phyloP scores from a whole-genome alignment of 2,113 vertebrate species.

The Halcyon malimbica region DNA sequence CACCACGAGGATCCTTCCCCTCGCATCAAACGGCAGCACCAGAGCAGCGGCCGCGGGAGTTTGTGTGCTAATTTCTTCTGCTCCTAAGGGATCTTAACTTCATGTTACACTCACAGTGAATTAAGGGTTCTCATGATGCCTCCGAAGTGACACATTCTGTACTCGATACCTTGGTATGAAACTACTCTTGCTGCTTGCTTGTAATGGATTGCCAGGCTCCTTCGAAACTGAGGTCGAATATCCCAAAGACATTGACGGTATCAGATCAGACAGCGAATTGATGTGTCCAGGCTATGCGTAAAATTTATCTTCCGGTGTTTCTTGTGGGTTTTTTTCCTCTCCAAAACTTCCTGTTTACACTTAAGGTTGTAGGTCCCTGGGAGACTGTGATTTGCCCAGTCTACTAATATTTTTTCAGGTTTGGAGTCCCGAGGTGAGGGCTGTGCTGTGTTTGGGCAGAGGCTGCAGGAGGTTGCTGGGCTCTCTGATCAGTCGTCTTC shows the following conservation, averaged over 20 bases:
- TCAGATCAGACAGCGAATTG: not conserved
- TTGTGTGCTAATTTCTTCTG: not conserved
- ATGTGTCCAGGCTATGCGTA: not conserved
- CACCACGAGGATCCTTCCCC: not conserved
- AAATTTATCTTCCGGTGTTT: accelerated
- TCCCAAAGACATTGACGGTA: not conserved
- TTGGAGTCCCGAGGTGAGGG: not conserved
- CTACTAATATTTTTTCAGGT: not conserved
- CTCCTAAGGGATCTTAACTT: not conserved
- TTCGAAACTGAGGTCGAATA: not conserved
- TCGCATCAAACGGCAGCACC: not conserved
- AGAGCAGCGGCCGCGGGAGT: not conserved
- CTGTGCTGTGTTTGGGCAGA: not conserved
- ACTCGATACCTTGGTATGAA: not conserved
- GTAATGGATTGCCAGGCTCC: not conserved
- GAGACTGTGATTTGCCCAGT: no score
- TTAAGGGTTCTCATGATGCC: not conserved
- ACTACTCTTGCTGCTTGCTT: not conserved
- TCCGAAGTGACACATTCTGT: not conserved
- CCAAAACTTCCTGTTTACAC: not conserved
- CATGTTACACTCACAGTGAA: not conserved
- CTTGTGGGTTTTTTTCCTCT: not conserved
- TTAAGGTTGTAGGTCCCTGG: no score
- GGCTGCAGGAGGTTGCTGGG: not conserved
- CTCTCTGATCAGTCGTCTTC: accelerated